Conservation (phyloP, 2,113 vertebrate species). For the Cnemophilus loriae region DNA sequence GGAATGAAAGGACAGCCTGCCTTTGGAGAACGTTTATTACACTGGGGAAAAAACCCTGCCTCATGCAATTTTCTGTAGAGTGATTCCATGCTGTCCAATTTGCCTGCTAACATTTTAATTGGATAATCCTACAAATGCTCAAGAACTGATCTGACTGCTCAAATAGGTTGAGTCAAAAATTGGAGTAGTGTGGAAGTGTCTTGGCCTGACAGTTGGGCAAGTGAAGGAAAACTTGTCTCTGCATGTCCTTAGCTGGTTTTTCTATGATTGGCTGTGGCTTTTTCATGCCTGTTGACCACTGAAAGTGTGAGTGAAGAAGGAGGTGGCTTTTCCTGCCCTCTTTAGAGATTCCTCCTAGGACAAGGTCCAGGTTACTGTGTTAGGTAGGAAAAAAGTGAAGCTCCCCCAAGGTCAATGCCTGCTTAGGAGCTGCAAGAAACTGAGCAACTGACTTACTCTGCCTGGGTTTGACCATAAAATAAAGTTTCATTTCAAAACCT, state of each 20-base stretch:
- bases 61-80: neutral
- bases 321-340: neutral
- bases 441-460: neutral
- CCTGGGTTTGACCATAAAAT: neutral
- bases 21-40: neutral
- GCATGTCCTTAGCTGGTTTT: neutral
- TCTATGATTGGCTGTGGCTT: neutral
- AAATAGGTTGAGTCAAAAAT: neutral
- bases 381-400: neutral
- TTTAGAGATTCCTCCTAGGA: neutral
- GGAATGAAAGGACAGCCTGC: neutral
- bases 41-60: neutral
- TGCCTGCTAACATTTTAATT: neutral
- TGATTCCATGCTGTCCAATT: neutral
- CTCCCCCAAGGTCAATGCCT: neutral
- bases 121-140: neutral
- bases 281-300: neutral
- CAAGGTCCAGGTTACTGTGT: neutral
- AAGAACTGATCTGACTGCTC: neutral
- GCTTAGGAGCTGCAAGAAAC: neutral
- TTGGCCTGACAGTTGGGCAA: neutral
- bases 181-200: neutral
- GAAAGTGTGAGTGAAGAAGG: neutral
- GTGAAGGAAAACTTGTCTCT: neutral
- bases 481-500: neutral